Evolutionary conservation across 2,888 invertebrate genomes (phyloP).

Genomic region (Parnassius apollo): DNA sequence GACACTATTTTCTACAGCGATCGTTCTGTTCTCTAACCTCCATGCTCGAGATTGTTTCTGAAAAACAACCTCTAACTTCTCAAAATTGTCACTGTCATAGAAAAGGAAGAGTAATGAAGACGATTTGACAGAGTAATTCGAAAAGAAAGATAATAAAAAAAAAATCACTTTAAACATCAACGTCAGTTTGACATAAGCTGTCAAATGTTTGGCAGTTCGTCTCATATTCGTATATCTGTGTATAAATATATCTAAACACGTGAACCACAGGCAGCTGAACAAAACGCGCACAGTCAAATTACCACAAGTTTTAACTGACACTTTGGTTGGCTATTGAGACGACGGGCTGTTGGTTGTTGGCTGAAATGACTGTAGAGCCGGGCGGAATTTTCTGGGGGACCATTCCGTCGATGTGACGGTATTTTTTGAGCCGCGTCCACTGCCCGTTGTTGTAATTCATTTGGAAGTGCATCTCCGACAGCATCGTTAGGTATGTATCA

Average conservation of each 20-base stretch:
- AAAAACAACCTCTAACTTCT: no score
- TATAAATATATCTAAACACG: constrained; percentile 2
- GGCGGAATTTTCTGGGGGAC: constrained; percentile 72
- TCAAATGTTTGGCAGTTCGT: background rate
- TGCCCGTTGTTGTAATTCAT: constrained; percentile 99
- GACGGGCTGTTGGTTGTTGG: constrained; percentile 66
- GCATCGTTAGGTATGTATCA: constrained; percentile 88
- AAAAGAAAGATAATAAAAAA: background rate
- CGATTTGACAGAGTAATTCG: background rate
- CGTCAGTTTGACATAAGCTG: background rate
- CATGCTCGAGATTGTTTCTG: no score
- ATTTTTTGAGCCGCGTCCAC: constrained; percentile 96
- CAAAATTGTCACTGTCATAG: no score
- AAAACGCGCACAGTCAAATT: background rate
- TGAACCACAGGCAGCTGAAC: background rate
- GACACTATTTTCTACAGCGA: no score
- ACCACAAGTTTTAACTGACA: constrained; percentile 6
- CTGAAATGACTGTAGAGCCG: constrained; percentile 65
- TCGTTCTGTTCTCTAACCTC: no score
- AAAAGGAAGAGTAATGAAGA: background rate
- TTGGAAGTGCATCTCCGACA: constrained; percentile 97
- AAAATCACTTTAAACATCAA: no score
- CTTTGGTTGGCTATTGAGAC: constrained; percentile 71
- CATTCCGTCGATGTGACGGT: constrained; percentile 86
- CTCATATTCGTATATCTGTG: background rate